Conservation (phyloP, 2,888 invertebrate genomes). For the Andrena bucephala region DNA sequence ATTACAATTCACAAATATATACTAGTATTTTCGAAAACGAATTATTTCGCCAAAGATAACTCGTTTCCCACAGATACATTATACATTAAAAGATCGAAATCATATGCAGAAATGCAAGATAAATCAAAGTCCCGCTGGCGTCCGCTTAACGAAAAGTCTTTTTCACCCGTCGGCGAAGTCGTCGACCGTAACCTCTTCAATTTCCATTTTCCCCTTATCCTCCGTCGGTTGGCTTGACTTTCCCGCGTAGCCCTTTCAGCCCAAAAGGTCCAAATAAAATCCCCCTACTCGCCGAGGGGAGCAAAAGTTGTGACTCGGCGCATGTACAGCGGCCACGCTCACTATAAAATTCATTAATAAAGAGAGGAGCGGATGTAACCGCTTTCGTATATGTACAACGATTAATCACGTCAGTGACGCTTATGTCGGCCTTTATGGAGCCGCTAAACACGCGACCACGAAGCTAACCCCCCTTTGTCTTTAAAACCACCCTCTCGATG, state of each 20-base stretch:
- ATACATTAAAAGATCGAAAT: too few relatives aligned
- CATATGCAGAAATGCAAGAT: background rate
- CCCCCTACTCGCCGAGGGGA: too few relatives aligned
- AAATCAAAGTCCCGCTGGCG: background rate
- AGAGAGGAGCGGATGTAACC: constrained; percentile 29
- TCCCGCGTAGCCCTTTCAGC: constrained; percentile 2
- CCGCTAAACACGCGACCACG: constrained; percentile 56
- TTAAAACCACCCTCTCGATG: constrained; percentile 46
- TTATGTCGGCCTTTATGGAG: constrained; percentile 55
- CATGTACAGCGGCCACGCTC: constrained; percentile 24
- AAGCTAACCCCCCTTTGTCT: constrained; percentile 53
- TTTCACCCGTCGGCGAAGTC: constrained; percentile 14
- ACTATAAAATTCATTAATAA: constrained; percentile 61
- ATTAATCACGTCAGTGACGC: constrained; percentile 66
- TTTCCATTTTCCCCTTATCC: constrained; percentile 8
- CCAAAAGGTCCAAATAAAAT: background rate
- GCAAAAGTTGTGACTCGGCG: constrained; percentile 27
- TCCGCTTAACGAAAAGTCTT: background rate
- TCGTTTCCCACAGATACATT: too few relatives aligned
- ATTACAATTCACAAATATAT: too few relatives aligned
- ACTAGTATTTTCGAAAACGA: too few relatives aligned
- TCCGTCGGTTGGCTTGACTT: background rate
- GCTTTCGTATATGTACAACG: constrained; percentile 51
- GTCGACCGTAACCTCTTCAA: constrained; percentile 1
- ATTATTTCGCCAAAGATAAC: too few relatives aligned